Evolutionary conservation across 1,140 invertebrate genomes (phyloP), one percentile per base, ranked within the genome.

Genomic region (Aphelinus atriplicis): DNA sequence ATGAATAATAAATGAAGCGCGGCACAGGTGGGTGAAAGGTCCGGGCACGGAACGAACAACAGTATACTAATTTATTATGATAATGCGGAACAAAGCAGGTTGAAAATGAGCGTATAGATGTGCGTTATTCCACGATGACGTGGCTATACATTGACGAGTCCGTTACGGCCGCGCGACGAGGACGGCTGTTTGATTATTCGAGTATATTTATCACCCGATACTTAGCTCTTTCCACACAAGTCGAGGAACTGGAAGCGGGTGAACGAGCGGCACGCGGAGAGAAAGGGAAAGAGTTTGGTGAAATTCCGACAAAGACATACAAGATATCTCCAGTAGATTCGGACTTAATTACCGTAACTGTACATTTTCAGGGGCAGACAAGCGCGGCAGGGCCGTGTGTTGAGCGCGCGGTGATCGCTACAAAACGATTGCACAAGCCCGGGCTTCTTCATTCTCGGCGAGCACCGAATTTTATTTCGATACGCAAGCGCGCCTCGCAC

Each of bases 271-370:
- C 61, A 46, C 45, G 55, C 26, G n/a, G 60, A 71, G 50, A 7
- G n/a, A 60, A 7, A 51, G 57, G 47, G 47, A 1, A 53, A 62
- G 50, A 50, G 55, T 63, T 0, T 7, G 53, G 7, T 57, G 42
- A 66, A 66, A 66, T 63, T 64, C 53, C 45, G 47, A 73, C 63
- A 73, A 73, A 73, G 62, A 60, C 7, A 56, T 6, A 10, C 66
- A 66, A 73, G 53, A 60, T 66, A 73, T 66, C 53, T 66, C 57
- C 4, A 42, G 2, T 58, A 9, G 47, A 51, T 6, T 43, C 42
- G 46, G 61, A 66, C 71, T 66, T 66, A 66, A 73, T 66, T 73
- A 67, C 53, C 3, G 55, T 73, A 73, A 73, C 55, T 73, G 63
- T 66, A 73, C 50, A 60, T 66, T 46, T 53, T 2, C 42, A n/a